Percentiles rank a stretch among this genome's conserved stretches.
Conservation (phyloP, 2,888 invertebrate genomes). For the Clostera curtula region DNA sequence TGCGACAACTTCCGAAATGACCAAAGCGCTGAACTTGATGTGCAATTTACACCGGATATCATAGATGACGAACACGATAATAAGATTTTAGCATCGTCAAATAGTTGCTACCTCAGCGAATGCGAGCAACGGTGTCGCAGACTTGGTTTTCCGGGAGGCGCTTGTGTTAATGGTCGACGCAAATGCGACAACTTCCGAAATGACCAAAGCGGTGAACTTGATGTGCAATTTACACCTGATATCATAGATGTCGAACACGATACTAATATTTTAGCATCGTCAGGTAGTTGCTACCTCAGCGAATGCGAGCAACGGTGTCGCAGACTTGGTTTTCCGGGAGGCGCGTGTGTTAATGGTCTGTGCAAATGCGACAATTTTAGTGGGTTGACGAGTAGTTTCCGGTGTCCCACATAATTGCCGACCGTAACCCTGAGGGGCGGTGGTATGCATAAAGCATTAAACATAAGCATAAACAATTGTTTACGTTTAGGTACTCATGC, state of each 20-base stretch:
- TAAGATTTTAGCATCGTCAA: background rate
- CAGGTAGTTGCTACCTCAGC: too few species aligned
- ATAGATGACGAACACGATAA: background rate
- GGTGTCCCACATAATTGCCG: too few species aligned
- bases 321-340: conserved; percentile 3
- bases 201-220: conserved; percentile 4
- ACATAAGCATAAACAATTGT: too few species aligned
- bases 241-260: too few species aligned
- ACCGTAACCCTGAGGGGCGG: too few species aligned
- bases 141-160: conserved; percentile 5
- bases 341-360: conserved; percentile 9
- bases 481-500: too few species aligned
- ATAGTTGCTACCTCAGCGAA: conserved; percentile 15
- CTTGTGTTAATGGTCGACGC: conserved; percentile 12
- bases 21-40: conserved; percentile 5
- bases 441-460: too few species aligned
- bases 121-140: conserved; percentile 19
- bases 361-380: conserved; percentile 12
- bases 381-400: too few species aligned
- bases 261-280: too few species aligned
- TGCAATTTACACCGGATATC: background rate
- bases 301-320: too few species aligned
- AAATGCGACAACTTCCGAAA: conserved; percentile 6
- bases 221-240: too few species aligned
- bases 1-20: conserved; percentile 1